Base-by-base conservation (phyloP, 2,797 vertebrate species). In the Ispidina picta region DNA sequence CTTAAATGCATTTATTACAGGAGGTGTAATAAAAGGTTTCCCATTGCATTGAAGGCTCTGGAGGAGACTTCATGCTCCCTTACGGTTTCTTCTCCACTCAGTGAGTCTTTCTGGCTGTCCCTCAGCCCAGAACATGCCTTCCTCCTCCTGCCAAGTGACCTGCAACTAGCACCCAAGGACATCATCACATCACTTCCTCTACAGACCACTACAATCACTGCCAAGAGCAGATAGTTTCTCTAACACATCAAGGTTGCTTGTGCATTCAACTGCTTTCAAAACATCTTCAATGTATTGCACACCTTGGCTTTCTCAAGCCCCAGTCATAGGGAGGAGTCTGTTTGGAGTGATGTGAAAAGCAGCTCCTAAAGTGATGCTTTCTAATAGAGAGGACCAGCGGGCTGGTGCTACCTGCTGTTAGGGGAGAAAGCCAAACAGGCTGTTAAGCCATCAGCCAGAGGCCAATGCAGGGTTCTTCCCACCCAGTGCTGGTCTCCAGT, bases 71-170 rank as follows among this genome's bases (percentile, higher is more conserved):
- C 17, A 5, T 51, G 15, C 35, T 90, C 6, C 44, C 18, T 9
- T 2, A n/a, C 73, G 29, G 8, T 29, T 86, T 74, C 46, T 29
- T 3, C 44, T 63, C 20, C 0, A 0, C 44, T 39, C 64, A 35
- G 29, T 1, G 1, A 48, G 49, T 66, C 12, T 18, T 31, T 28
- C 28, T 5, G 9, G 0, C 26, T 86, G 51, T 39, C 60, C 35
- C 17, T 76, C 23, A 33, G 51, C 63, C 54, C 44, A 26, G 39
- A 65, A 12, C 48, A 8, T 15, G 4, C 29, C 33, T 29, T 88
- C 39, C 22, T 59, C 19, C 54, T 77, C 26, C 43, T 0, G 0
- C 37, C 8, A 1, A 23, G 26, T 78, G 52, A 58, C 31, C 31
- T 39, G 44, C 2, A 3, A 5, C 29, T 2, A 2, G 8, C 43